These are phyloP conservation scores for Acrocephalus arundinaceus DNA, from an alignment of 2,113 vertebrate genomes.

Conservation along the genomic window DNA sequence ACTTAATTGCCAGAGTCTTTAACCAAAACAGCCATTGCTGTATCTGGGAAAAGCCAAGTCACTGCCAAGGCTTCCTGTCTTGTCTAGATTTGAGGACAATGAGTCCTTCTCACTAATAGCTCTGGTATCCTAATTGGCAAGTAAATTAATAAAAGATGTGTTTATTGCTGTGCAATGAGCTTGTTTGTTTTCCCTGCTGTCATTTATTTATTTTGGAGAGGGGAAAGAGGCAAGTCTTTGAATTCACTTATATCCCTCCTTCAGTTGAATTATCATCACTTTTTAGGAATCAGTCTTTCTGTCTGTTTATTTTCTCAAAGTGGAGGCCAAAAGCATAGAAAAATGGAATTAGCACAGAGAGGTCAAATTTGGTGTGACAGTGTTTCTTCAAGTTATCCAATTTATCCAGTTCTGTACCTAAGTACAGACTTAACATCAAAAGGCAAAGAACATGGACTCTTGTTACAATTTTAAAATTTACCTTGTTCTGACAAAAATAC, in stretches of 20 bases:
- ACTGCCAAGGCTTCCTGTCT: neutral
- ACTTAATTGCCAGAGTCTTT: neutral
- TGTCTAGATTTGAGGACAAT: neutral
- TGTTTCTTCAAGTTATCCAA: neutral
- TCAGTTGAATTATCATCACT: neutral
- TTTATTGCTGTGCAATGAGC: constrained; percentile 17
- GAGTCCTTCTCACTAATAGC: constrained; percentile 1
- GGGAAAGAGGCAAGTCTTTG: neutral
- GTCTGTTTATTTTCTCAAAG: neutral
- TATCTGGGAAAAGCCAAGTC: neutral
- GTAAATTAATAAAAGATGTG: constrained; percentile 35
- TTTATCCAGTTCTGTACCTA: neutral
- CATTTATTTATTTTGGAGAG: neutral
- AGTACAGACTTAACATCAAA: neutral
- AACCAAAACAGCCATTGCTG: neutral
- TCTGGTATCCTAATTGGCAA: constrained; percentile 17
- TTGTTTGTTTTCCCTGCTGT: constrained; percentile 40
- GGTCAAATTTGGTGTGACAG: neutral
- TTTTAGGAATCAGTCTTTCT: neutral
- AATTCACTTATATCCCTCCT: neutral
- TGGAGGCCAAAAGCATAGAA: neutral
- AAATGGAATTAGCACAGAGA: neutral
- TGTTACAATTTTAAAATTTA: neutral
- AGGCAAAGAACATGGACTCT: neutral
- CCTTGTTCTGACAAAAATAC: neutral